Conservation (phyloP, 2,113 vertebrate species). For the Microcebus jonahi region DNA sequence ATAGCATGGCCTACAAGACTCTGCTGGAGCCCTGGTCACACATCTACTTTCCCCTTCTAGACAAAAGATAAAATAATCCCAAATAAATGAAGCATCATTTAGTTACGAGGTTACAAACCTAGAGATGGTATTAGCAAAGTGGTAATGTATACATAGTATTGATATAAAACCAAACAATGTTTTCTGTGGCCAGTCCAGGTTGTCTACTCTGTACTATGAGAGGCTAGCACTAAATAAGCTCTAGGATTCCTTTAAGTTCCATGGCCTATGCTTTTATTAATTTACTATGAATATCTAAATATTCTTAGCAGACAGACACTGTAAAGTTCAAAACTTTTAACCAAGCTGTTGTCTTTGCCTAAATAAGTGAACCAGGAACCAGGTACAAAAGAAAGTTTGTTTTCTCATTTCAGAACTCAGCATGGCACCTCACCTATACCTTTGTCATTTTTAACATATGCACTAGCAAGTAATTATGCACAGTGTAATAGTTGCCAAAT, state of each 20-base stretch:
- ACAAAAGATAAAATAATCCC: neutral
- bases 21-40: neutral
- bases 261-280: neutral
- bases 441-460: neutral
- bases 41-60: neutral
- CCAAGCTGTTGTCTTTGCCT: neutral
- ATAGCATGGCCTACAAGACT: neutral
- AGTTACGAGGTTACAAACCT: neutral
- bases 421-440: neutral
- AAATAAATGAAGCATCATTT: neutral
- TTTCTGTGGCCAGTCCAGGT: neutral
- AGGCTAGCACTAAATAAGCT: neutral
- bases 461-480: neutral
- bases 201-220: neutral
- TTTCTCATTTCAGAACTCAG: neutral
- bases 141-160: neutral
- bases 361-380: neutral
- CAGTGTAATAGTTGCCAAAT: neutral
- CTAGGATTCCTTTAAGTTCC: neutral
- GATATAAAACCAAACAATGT: neutral
- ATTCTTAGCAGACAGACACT: conserved; percentile 14
- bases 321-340: neutral
- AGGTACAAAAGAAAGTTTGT: neutral
- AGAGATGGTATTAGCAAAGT: neutral
- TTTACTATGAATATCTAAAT: neutral